Conservation (phyloP, 2,888 invertebrate genomes). For the Lasioglossum calceatum region DNA sequence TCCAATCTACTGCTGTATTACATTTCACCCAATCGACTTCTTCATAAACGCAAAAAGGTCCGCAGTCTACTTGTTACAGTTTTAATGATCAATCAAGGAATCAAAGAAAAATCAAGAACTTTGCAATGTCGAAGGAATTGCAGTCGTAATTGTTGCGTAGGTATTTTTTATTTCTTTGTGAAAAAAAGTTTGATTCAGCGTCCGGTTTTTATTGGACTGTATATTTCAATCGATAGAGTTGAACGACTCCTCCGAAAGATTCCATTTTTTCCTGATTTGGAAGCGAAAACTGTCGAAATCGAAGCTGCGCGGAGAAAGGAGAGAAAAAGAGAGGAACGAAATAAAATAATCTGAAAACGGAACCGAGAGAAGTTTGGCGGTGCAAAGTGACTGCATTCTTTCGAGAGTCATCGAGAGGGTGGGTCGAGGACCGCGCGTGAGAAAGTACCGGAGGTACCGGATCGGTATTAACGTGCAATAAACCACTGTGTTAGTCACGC, state of each 20-base stretch:
- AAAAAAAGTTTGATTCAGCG: background rate
- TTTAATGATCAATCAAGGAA: background rate
- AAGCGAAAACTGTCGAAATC: background rate
- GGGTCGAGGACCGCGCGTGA: conserved; percentile 48
- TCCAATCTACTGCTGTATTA: no score
- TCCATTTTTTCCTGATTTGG: no score
- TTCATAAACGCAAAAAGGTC: no score
- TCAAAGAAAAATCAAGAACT: background rate
- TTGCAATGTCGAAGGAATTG: background rate
- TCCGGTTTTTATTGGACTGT: no score
- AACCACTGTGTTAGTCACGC: conserved; percentile 89
- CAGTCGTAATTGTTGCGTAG: no score
- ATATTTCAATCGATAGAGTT: no score
- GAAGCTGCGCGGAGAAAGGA: background rate
- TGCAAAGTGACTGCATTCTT: conserved; percentile 17
- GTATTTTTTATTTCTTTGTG: background rate
- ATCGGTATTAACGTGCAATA: conserved; percentile 69
- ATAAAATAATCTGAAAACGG: background rate
- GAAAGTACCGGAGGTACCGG: conserved; percentile 61
- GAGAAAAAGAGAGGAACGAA: background rate
- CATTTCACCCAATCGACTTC: no score
- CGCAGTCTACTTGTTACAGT: no score
- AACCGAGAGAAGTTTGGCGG: background rate
- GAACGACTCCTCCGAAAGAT: no score
- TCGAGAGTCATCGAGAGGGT: conserved; percentile 7